Conservation (phyloP, 2,797 vertebrate genomes). For the Pteropus rufus region DNA sequence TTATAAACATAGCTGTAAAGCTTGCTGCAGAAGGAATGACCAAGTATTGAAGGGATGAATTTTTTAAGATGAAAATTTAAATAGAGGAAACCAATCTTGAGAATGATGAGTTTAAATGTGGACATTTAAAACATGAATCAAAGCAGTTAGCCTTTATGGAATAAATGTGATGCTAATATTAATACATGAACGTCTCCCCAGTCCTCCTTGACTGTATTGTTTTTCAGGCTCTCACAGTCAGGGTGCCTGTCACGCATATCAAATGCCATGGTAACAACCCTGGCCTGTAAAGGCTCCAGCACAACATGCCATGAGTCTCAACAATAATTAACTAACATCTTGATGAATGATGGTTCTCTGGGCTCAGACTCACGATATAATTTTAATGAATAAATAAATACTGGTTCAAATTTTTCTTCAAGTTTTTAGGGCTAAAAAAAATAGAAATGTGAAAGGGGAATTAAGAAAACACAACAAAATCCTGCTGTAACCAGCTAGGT, state of each 20-base stretch:
- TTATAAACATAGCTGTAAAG: not conserved
- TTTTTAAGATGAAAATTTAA: constrained; percentile 49
- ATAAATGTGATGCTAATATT: constrained; percentile 64
- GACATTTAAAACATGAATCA: not conserved
- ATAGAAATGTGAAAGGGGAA: not conserved
- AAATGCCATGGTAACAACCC: constrained; percentile 55
- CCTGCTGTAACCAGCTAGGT: not conserved
- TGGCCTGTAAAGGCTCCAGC: not conserved
- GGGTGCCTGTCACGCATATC: constrained; percentile 39
- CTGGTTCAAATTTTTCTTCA: not conserved
- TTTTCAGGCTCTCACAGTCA: constrained; percentile 71
- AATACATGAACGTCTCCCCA: constrained; percentile 63
- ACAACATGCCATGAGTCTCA: not conserved
- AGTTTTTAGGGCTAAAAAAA: not conserved
- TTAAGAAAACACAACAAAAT: not conserved
- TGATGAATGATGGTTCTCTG: not conserved
- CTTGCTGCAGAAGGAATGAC: not conserved
- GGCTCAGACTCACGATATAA: not conserved
- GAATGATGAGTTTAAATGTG: not conserved
- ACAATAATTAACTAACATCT: not conserved
- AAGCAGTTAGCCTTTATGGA: constrained; percentile 18
- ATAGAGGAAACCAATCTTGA: not conserved
- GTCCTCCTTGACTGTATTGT: constrained; percentile 28
- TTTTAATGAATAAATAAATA: constrained; percentile 19
- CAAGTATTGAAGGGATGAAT: not conserved